A percentile compares a stretch with the other conserved stretches of the same genome.
These are phyloP conservation scores for Lypha dubia DNA, from an alignment of 2,888 invertebrate genomes.

Conservation along the genomic window DNA sequence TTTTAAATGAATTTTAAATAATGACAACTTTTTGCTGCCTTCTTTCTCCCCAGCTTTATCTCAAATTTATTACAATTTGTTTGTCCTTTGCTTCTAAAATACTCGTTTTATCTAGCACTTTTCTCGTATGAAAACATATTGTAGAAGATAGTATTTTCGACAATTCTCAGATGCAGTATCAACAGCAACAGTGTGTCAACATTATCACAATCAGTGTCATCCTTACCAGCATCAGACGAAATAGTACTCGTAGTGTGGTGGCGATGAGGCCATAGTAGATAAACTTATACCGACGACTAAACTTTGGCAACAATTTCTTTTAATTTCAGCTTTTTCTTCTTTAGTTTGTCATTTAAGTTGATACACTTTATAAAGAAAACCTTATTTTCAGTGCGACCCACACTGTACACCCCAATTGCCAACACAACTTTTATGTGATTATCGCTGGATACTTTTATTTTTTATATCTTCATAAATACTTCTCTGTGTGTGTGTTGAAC, in stretches of 20 bases:
- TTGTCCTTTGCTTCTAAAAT: conserved; percentile 26
- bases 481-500: conserved; percentile 1
- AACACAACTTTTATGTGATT: conserved; percentile 47
- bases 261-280: not conserved
- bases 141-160: conserved; percentile 14
- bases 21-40: conserved; percentile 32
- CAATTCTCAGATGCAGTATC: conserved; percentile 18
- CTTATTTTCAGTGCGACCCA: conserved; percentile 50
- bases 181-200: conserved; percentile 41
- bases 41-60: conserved; percentile 7
- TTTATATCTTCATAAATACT: conserved; percentile 22
- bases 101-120: conserved; percentile 29
- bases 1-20: conserved; percentile 60
- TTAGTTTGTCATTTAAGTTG: conserved; percentile 58
- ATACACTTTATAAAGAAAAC: conserved; percentile 50
- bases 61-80: conserved; percentile 34
- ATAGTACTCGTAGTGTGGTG: conserved; percentile 11
- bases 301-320: conserved; percentile 59
- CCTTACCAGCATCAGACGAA: not conserved
- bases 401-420: conserved; percentile 36
- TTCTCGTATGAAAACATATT: conserved; percentile 42
- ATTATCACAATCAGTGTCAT: conserved; percentile 3
- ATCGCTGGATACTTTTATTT: conserved; percentile 37
- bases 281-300: conserved; percentile 39
- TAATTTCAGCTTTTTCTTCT: conserved; percentile 23